phyloP scores from a whole-genome alignment of 1,140 invertebrate genomes.

The Psix sp. region DNA sequence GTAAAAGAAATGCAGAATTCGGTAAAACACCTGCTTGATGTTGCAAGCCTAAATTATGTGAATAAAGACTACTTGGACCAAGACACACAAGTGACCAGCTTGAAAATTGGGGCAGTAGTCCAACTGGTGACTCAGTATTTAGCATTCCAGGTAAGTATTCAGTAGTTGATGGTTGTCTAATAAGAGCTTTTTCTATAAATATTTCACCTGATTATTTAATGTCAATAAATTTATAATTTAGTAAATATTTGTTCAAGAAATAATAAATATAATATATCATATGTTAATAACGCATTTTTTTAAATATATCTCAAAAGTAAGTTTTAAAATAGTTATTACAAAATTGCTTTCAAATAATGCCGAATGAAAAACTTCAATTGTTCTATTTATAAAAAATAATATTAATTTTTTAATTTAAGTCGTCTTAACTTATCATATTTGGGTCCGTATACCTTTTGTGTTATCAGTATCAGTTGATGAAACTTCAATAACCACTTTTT shows the following conservation, averaged over 20 bases:
- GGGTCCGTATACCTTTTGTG: slow-evolving; percentile 69
- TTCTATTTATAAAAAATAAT: background rate
- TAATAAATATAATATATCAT: too few species aligned
- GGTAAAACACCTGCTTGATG: slow-evolving; percentile 91
- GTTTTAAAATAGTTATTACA: too few species aligned
- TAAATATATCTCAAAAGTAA: too few species aligned
- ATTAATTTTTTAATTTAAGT: background rate
- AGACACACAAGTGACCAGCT: slow-evolving; percentile 95
- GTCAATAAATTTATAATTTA: too few species aligned
- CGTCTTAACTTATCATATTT: background rate
- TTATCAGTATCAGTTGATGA: slow-evolving; percentile 70
- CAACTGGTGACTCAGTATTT: slow-evolving; percentile 85
- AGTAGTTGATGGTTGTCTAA: slow-evolving; percentile 88
- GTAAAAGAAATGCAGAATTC: slow-evolving; percentile 93
- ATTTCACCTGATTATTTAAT: too few species aligned
- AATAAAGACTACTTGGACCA: slow-evolving; percentile 93
- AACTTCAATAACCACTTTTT: slow-evolving; percentile 77
- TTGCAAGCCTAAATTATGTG: slow-evolving; percentile 89
- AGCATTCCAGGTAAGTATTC: slow-evolving; percentile 95
- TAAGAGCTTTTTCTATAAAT: slow-evolving; percentile 79
- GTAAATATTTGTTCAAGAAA: too few species aligned
- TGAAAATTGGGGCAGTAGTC: slow-evolving; percentile 90
- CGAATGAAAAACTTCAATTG: background rate
- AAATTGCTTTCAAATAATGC: too few species aligned
- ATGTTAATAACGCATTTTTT: too few species aligned